Base-by-base conservation (phyloP, 2,888 invertebrate species). In the Harpalus rufipes region DNA sequence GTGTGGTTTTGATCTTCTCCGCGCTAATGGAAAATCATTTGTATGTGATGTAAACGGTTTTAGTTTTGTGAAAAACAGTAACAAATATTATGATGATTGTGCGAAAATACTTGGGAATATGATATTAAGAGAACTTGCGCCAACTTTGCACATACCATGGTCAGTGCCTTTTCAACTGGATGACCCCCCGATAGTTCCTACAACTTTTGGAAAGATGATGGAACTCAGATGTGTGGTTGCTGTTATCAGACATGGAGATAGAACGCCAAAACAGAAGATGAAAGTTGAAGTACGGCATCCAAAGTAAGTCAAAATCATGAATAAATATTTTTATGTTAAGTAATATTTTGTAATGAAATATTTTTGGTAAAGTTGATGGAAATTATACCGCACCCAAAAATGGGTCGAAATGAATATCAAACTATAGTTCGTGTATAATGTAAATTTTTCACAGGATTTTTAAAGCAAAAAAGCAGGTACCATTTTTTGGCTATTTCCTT, bases 41-140 rank as follows among this genome's bases (percentile, higher is more conserved):
- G 99, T 99, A 0, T 99, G 99, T 92, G 99, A 99, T 92, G 99
- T 99, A 2, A 99, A 99, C 92, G 99, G 99, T 0, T 99, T 99
- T 91, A 99, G 99, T 90, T 99, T 99, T 91, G 99, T 99, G 32
- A 99, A 99, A 91, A 99, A 99, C 91, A 99, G 99, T 0, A 97
- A 97, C 91, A 99, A 99, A 90, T 99, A 99, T 92, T 99, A 99
- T 90, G 99, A 99, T 91, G 99, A 99, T 90, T 99, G 99, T 91
- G 99, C 99, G 21, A 98, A 99, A 92, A 99, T 99, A 86, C 92
- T 98, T 87, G 98, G 98, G 14, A 99, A 99, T 90, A 99, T 99
- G 97, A 98, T 99, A 86, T 92, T 99, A 85, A 92, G 99, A 84
- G 97, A 98, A 90, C 92, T 99, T 86, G 98, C 99, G 3, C 98